Conservation (phyloP, 1,140 invertebrate species). For the Anagrus nilaparvatae region DNA sequence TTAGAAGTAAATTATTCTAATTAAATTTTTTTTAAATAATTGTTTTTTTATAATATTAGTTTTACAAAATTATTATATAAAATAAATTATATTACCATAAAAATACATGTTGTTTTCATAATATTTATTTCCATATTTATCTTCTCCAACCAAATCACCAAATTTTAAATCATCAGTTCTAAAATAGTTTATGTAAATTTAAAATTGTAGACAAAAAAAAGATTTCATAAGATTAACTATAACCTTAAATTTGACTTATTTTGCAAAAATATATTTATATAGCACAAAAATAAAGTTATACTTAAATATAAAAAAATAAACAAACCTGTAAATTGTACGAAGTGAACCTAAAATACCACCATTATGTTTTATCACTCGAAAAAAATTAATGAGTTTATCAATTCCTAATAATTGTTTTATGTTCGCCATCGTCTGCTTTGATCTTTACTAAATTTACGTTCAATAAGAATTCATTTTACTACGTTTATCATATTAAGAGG, state of each 20-base stretch:
- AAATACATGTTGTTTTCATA: slow-evolving; percentile 87
- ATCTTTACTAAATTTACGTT: no score
- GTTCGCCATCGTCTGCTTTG: no score
- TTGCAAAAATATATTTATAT: slow-evolving; percentile 6
- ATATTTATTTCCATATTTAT: slow-evolving; percentile 95
- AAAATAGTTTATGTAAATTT: slow-evolving; percentile 25
- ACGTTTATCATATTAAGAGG: no score
- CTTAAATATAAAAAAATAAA: slow-evolving; percentile 1
- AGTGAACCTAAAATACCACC: slow-evolving; percentile 64
- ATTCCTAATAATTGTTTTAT: slow-evolving; percentile 58
- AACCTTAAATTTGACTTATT: slow-evolving; percentile 15
- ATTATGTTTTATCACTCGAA: slow-evolving; percentile 60
- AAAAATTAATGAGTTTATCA: slow-evolving; percentile 59
- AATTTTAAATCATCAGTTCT: slow-evolving; percentile 82
- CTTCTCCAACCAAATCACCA: slow-evolving; percentile 81
- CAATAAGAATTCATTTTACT: no score
- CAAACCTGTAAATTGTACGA: slow-evolving; percentile 64
- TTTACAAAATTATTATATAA: neutral
- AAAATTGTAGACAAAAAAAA: slow-evolving; percentile 15
- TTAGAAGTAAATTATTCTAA: no score
- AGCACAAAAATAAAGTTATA: slow-evolving; percentile 31
- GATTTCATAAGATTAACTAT: slow-evolving; percentile 12
- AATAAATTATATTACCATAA: slow-evolving; percentile 47
- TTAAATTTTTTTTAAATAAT: no score
- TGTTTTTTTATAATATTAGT: slow-evolving; percentile 1